Base-by-base conservation (phyloP, 2,888 invertebrate species). In the Entomobrya multifasciata region DNA sequence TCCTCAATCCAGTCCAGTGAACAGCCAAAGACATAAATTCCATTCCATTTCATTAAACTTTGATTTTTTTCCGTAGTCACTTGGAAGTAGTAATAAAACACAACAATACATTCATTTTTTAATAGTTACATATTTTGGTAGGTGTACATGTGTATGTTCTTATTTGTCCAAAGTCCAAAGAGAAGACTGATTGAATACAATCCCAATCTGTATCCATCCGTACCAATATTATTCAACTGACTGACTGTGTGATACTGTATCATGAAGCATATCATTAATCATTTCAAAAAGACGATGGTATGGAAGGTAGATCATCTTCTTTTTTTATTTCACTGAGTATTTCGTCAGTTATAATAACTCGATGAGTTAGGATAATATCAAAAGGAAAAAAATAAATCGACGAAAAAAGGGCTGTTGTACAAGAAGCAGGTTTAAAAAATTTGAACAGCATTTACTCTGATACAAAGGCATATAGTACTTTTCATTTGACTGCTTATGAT, bases 181-280 rank as follows among this genome's bases (percentile, higher is more conserved):
- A n/a, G n/a, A n/a, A n/a, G 22, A 4, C 60, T 30, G 65, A 65
- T 65, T 65, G 65, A 30, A 30, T 62, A 22, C 20, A 65, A 70
- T 70, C 67, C 41, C 49, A 72, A 5, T n/a, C n/a, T n/a, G n/a
- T n/a, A n/a, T 60, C 25, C 25, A 60, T 27, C 25, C 60, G 60
- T 60, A 60, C 8, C 13, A 52, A 55, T 44, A 60, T 74, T 74
- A 36, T 77, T 77, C 49, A 27, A 47, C 57, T 13, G 15, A n/a
- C n/a, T n/a, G n/a, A 52, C 55, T 84, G 76, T 84, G 22, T 84
- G 77, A 77, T 84, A 77, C 57, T 27, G 36, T 78, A 70, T 77
- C 77, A 76, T 78, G 57, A 70, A 78, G 52, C 44, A 57, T 77
- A 70, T 78, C 84, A 84, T 84, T 84, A 84, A 84, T 84, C 84